Evolutionary conservation across 2,797 vertebrate genomes (phyloP).

Genomic region (Phalanger gymnotis): DNA sequence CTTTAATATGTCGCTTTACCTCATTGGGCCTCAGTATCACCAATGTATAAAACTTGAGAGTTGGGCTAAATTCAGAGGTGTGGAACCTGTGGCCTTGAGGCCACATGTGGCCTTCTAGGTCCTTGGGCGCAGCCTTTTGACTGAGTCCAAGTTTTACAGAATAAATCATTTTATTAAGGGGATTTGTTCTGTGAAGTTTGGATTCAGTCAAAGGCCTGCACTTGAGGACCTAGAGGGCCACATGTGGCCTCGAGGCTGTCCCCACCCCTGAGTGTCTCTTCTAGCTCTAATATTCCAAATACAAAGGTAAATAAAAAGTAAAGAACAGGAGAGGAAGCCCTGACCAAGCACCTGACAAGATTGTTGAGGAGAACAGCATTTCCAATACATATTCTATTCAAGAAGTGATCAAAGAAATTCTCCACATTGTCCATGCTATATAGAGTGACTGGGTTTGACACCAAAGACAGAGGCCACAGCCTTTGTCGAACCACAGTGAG

Average conservation of each 20-base stretch:
- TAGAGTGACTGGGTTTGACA: not conserved
- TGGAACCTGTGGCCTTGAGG: too few species aligned
- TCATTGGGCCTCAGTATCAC: not conserved
- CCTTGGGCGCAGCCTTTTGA: too few species aligned
- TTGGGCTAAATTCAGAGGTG: not conserved
- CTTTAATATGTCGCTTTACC: not conserved
- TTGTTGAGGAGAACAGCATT: too few species aligned
- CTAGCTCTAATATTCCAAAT: not conserved
- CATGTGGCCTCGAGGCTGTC: too few species aligned
- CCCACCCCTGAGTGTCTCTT: not conserved
- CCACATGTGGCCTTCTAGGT: too few species aligned
- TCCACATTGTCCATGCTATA: too few species aligned
- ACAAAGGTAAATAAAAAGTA: not conserved
- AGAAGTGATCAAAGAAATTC: not conserved
- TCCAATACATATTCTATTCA: fast-evolving
- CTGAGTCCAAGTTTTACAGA: too few species aligned
- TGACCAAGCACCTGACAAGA: too few species aligned
- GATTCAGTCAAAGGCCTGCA: too few species aligned
- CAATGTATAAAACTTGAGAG: not conserved
- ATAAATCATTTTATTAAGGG: too few species aligned
- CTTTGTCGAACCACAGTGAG: not conserved
- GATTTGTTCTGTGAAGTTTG: too few species aligned
- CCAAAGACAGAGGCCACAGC: not conserved
- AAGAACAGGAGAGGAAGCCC: not conserved
- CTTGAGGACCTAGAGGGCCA: too few species aligned